Base-by-base conservation (phyloP, 2,797 vertebrate species). In the Pagetopsis macropterus region DNA sequence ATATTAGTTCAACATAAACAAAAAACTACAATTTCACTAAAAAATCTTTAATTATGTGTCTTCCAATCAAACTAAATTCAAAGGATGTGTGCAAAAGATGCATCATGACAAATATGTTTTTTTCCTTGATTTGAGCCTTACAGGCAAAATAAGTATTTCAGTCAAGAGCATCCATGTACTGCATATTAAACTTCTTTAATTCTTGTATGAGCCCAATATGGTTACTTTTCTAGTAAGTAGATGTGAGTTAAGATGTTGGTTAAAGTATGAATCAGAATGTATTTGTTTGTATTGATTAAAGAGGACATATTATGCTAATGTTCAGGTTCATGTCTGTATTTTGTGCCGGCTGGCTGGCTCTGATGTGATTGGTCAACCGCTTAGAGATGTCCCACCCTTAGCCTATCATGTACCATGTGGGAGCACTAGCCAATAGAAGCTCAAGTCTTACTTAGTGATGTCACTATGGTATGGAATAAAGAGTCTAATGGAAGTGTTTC, bases 101-200 rank as follows among this genome's bases (percentile, higher is more conserved):
- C 40, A 31, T 27, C 11, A 4, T 5, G 52, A 2, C 4, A 5
- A 13, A 6, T 33, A 23, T 9, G n/a, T 52, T 60, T 12, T 23
- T 46, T 65, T 11, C 19, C 14, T 41, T 56, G 7, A 65, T 55
- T 17, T 51, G 9, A 31, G 21, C 3, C 52, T 46, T 44, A 3
- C 41, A 55, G 73, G 44, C 23, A 55, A 33, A 75, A 6, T 7
- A 48, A 13, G 9, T 10, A n/a, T 44, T 27, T 65, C 27, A 60
- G 70, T 60, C 23, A 57, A 23, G 9, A 56, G 11, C n/a, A 27
- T 59, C 48, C 43, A 4, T 0, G 7, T 0, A 11, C 50, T 37
- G 31, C 45, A 41, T 43, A 57, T 5, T 51, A 14, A n/a, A 14
- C 21, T 19, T 43, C 6, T 49, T 10, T 55, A 37, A 37, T 44